Base-by-base conservation (phyloP, 2,113 vertebrate genomes). In the Syrmaticus mikado region DNA sequence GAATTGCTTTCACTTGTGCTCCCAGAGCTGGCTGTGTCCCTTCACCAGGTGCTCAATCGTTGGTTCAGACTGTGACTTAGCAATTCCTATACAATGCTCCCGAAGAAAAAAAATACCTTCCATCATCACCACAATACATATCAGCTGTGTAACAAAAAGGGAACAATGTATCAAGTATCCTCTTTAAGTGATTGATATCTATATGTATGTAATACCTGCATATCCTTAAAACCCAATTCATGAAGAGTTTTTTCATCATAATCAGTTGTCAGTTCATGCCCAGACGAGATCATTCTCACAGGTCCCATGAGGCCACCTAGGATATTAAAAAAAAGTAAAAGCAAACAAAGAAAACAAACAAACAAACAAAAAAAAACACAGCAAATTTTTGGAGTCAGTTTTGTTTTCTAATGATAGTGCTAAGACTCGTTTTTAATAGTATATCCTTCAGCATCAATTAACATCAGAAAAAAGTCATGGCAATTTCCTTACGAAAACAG, bases 241-340 rank as follows among this genome's bases (percentile, higher is more conserved):
- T 99, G 99, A 65, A 99, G 99, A 0, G 99, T 99, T 94, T 99
- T 99, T 96, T 99, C 99, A 93, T 99, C 99, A 40, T 99, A 99
- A 97, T 99, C 99, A 0, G 99, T 99, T 93, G 99, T 99, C 86
- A 99, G 98, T 45, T 99, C 99, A 53, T 99, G 99, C 55, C 99
- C 99, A 32, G 99, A 99, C 65, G 99, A 99, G 97, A 99, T 99
- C 99, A 99, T 99, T 80, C 99, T 97, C 50, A 99, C 99, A 6
- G 99, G 99, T 89, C 99, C 99, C 99, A 99, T 99, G 81, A 99
- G 97, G 85, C 99, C 99, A 55, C 99, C 99, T 99, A 96, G 75
- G 89, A 95, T 3, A 92, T 77, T 40, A 94, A 25, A 94, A 24
- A 53, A 52, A 27, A 52, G 2, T 27, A 13, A 6, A 81, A 43